These are phyloP conservation scores for Bucco capensis DNA, from an alignment of 2,113 vertebrate genomes.

Conservation along the genomic window DNA sequence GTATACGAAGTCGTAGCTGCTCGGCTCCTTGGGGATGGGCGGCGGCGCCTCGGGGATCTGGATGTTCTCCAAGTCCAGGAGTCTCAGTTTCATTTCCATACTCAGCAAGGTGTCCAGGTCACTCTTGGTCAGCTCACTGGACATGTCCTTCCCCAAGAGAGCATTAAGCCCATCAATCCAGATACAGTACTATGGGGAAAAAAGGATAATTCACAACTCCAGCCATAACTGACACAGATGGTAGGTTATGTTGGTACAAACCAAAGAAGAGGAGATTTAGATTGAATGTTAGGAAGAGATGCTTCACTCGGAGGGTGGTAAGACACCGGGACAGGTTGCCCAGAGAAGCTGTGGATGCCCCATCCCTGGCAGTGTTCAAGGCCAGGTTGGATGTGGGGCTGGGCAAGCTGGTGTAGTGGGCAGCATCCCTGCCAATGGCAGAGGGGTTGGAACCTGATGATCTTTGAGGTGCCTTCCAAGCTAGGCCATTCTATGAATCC, in stretches of 20 bases:
- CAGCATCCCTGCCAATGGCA: too few species aligned
- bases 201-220: background rate
- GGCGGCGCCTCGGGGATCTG: constrained; percentile 92
- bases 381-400: too few species aligned
- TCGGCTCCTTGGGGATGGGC: constrained; percentile 94
- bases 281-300: too few species aligned
- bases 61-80: constrained; percentile 96
- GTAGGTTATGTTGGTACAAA: rapidly evolving
- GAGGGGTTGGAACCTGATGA: too few species aligned
- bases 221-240: background rate
- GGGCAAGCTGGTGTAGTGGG: too few species aligned
- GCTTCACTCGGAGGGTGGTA: too few species aligned
- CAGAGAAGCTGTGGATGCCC: too few species aligned
- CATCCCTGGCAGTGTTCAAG: too few species aligned
- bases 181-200: constrained; percentile 87
- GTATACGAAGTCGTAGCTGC: constrained; percentile 97
- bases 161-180: constrained; percentile 95
- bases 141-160: constrained; percentile 94
- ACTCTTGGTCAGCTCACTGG: constrained; percentile 92
- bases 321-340: too few species aligned
- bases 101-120: constrained; percentile 96
- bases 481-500: too few species aligned
- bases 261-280: too few species aligned
- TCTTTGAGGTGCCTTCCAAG: too few species aligned
- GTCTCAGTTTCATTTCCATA: constrained; percentile 99